phyloP scores from a whole-genome alignment of 2,113 vertebrate genomes.

The Sander vitreus region DNA sequence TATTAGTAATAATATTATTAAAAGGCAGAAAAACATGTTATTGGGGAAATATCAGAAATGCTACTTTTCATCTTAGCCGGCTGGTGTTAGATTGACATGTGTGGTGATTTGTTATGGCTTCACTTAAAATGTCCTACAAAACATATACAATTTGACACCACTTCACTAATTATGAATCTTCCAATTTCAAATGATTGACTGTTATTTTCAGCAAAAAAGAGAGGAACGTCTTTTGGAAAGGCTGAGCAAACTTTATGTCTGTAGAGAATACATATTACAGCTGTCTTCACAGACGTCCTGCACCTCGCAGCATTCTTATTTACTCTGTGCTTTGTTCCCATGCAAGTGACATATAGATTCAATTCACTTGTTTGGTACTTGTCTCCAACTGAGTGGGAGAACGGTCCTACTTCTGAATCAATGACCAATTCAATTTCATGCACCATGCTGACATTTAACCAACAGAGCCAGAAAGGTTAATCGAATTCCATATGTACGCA shows the following conservation, averaged over 20 bases:
- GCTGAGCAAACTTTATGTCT: slow-evolving; percentile 15
- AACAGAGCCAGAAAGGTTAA: slow-evolving; percentile 80
- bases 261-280: slow-evolving; percentile 22
- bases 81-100: background rate
- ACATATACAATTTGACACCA: background rate
- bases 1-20: background rate
- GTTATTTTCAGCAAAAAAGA: background rate
- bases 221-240: slow-evolving; percentile 6
- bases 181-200: background rate
- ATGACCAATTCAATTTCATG: slow-evolving; percentile 83
- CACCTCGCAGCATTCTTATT: slow-evolving; percentile 35
- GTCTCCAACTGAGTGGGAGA: slow-evolving; percentile 61
- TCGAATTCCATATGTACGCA: slow-evolving; percentile 80
- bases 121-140: slow-evolving; percentile 2
- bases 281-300: slow-evolving; percentile 31
- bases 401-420: slow-evolving; percentile 76
- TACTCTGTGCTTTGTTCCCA: slow-evolving; percentile 25
- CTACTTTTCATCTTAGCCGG: background rate
- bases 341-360: slow-evolving; percentile 28
- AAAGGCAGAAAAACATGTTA: background rate
- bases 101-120: background rate
- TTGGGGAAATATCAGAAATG: background rate
- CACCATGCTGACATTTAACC: slow-evolving; percentile 82
- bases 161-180: slow-evolving; percentile 12
- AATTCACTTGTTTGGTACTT: slow-evolving; percentile 47